A percentile compares a stretch with the other conserved stretches of the same genome.
Conservation (phyloP, 1,140 invertebrate genomes). For the Spodoptera litura region DNA sequence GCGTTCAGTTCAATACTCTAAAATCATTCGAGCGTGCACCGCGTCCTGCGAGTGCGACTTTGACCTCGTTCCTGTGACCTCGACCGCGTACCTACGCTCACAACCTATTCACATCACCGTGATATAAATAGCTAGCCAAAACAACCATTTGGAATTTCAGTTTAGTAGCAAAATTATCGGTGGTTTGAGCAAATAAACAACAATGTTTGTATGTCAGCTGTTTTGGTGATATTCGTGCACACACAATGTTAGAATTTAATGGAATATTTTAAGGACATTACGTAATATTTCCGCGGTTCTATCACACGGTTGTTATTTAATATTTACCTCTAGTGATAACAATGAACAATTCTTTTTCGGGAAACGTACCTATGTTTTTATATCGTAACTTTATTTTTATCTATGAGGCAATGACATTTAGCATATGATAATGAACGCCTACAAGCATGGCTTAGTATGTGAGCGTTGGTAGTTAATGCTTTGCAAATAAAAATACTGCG, state of each 20-base stretch:
- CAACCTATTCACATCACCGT: constrained; percentile 13
- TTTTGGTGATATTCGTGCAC: background rate
- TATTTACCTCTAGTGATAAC: too few relatives aligned
- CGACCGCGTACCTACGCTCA: constrained; percentile 53
- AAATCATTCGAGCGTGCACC: constrained; percentile 30
- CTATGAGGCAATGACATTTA: too few relatives aligned
- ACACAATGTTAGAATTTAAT: background rate
- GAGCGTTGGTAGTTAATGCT: too few relatives aligned
- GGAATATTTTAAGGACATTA: background rate
- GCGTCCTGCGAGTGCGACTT: constrained; percentile 40
- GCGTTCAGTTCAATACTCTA: background rate
- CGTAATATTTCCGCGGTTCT: background rate
- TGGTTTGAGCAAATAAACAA: background rate
- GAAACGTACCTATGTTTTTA: too few relatives aligned
- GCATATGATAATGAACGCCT: too few relatives aligned
- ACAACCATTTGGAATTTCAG: constrained; percentile 17
- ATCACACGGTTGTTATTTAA: background rate
- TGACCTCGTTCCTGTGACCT: constrained; percentile 77
- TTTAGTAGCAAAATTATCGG: constrained; percentile 2
- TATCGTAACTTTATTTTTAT: too few relatives aligned
- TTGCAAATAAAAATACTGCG: too few relatives aligned
- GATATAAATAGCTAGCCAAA: constrained; percentile 43
- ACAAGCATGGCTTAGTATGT: too few relatives aligned
- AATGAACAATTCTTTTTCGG: too few relatives aligned
- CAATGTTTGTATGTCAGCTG: constrained; percentile 4